Evolutionary conservation across 2,888 invertebrate species (phyloP).

Genomic region (Teinopalpus imperialis): DNA sequence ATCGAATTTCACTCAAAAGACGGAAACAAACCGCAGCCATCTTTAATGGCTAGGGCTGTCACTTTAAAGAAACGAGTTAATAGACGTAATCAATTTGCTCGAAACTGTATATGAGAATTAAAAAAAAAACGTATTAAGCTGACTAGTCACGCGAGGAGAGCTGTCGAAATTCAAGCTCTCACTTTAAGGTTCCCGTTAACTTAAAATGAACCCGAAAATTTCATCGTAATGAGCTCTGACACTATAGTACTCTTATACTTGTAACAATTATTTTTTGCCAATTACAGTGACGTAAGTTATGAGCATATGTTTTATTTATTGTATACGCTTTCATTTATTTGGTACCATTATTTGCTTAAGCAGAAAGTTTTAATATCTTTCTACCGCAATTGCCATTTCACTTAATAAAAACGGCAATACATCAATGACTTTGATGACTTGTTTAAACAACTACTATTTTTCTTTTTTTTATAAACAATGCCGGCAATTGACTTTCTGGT

Average conservation of each 20-base stretch:
- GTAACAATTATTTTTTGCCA: not conserved
- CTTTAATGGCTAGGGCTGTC: slow-evolving; percentile 56
- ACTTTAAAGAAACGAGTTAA: slow-evolving; percentile 59
- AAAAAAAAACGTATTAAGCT: slow-evolving; percentile 55
- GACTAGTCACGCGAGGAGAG: slow-evolving; percentile 59
- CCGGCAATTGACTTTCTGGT: no score
- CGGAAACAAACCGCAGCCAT: slow-evolving; percentile 36
- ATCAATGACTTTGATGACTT: no score
- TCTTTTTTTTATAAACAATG: no score
- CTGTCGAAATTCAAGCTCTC: slow-evolving; percentile 58
- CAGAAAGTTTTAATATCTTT: no score
- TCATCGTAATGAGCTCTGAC: slow-evolving; percentile 29
- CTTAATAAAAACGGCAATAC: no score
- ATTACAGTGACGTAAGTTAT: no score
- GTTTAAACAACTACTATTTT: no score
- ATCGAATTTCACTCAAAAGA: slow-evolving; percentile 30
- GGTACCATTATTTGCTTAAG: no score
- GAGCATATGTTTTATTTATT: no score
- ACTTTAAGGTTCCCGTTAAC: slow-evolving; percentile 36
- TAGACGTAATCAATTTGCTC: slow-evolving; percentile 64
- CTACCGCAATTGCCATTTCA: no score
- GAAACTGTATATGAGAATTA: slow-evolving; percentile 50
- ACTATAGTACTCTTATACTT: slow-evolving; percentile 28
- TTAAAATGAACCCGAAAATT: slow-evolving; percentile 31
- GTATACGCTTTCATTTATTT: no score